Evolutionary conservation across 2,113 vertebrate genomes (phyloP), one percentile per base, ranked within the genome.

Genomic region (Tinamus guttatus): DNA sequence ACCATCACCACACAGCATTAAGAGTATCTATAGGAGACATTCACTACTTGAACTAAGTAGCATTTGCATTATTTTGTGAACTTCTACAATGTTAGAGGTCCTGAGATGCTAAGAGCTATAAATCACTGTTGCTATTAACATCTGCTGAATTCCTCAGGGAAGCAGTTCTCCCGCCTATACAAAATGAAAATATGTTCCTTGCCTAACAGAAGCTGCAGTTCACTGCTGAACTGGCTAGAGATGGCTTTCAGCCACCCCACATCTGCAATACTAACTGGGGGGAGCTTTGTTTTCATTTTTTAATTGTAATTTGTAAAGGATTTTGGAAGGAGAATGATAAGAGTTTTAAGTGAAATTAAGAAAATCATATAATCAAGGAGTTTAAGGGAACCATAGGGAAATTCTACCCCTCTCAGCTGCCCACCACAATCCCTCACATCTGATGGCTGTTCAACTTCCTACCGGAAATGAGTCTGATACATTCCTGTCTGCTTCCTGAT

Each of bases 381-480:
- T 54, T 83, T 17, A 32, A 81, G 16, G 19, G 40, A 85, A 67
- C 38, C n/a, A 4, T 36, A 45, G 43, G 63, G 41, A 81, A 92
- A 65, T 17, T 54, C 5, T 41, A 56, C 3, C 3, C 25, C 38
- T 32, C 22, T 38, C 60, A 78, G 45, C 62, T 47, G 51, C 30
- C 38, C 49, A 10, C 60, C 19, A 18, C 52, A 62, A 38, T 76
- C 28, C 74, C 83, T 85, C 90, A 51, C 38, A 70, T 36, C 49
- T 60, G 41, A 78, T 43, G 32, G 56, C 73, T 83, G 76, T 77
- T 89, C 73, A 36, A 85, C 87, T 95, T 96, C 91, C 95, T 89
- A 58, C 76, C 87, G 93, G 93, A 97, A 97, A 97, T 76, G 24
- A 74, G 41, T 85, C 69, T 67, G 94, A 70, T 90, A 70, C 34